Evolutionary conservation across 1,140 invertebrate genomes (phyloP), one percentile per base, ranked within the genome.

Genomic region (Samia ricini): DNA sequence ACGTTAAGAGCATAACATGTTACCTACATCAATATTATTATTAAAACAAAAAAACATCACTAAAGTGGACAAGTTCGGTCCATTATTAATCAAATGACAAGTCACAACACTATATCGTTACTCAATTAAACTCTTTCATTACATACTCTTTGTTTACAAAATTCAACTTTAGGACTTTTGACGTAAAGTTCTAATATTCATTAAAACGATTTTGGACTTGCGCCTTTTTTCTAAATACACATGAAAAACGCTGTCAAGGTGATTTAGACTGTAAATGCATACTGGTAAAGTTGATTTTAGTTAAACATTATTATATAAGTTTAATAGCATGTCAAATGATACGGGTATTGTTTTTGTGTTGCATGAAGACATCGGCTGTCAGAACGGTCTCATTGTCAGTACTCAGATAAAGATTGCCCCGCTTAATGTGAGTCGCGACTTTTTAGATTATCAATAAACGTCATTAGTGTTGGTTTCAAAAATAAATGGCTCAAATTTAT

Each of bases 51-150:
- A 68, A 68, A 61, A 58, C 42, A 33, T 15, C 55, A 59, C 60
- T 54, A 56, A 56, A 77, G 60, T 71, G 72, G 76, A 85, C 83
- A 85, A 74, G 73, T 71, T 63, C 64, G 66, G 70, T 81, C 83
- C 85, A 86, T 88, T 88, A 88, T 86, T 86, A 88, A 88, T 88
- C 83, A 86, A 84, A 81, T 51, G 72, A 78, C 79, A 77, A 81
- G 85, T 88, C 85, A 88, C 77, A 88, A 88, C 83, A 88, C 82
- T 79, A 79, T 86, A 86, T 85, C 77, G 75, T 80, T 79, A 81
- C 81, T 83, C 79, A 80, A 80, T 85, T 85, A 88, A 88, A 86
- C 83, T 81, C 80, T 79, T 88, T 85, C 23, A 10, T 67, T 60
- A 56, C 18, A 21, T 22, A 15, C 6, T 6, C 3, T 2, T 3